Conservation (phyloP, 2,113 vertebrate species). For the Tragulus kanchil region DNA sequence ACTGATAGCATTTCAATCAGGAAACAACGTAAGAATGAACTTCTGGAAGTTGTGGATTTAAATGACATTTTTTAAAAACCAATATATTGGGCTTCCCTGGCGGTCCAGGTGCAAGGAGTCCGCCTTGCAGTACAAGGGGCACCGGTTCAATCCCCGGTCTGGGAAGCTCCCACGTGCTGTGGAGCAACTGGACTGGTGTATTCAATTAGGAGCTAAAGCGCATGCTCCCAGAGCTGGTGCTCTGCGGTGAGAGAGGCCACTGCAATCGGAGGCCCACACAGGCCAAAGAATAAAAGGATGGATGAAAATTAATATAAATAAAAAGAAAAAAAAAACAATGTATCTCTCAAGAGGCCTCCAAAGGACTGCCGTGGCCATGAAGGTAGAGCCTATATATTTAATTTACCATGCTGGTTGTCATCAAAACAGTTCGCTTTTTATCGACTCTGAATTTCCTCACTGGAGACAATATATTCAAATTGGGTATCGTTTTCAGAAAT, state of each 20-base stretch:
- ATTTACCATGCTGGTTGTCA: not conserved
- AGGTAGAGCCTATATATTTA: constrained; percentile 3
- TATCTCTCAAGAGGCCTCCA: not conserved
- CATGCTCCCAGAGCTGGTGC: no score
- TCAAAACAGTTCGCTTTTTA: not conserved
- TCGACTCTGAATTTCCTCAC: not conserved
- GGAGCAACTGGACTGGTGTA: no score
- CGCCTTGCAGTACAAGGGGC: no score
- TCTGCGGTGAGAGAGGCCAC: no score
- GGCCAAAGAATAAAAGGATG: no score
- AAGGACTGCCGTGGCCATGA: not conserved
- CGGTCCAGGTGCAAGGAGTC: no score
- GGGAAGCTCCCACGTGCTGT: no score
- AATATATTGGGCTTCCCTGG: not conserved
- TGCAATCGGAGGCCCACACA: no score
- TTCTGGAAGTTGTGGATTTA: not conserved
- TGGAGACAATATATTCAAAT: not conserved
- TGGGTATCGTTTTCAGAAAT: not conserved
- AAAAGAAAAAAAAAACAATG: not conserved
- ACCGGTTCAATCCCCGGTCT: no score
- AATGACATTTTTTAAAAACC: not conserved
- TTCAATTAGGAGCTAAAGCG: no score
- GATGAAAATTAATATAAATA: no score
- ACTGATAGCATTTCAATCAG: not conserved
- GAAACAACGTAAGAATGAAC: constrained; percentile 23